phyloP scores from a whole-genome alignment of 2,113 vertebrate species.

The Echinops telfairi region DNA sequence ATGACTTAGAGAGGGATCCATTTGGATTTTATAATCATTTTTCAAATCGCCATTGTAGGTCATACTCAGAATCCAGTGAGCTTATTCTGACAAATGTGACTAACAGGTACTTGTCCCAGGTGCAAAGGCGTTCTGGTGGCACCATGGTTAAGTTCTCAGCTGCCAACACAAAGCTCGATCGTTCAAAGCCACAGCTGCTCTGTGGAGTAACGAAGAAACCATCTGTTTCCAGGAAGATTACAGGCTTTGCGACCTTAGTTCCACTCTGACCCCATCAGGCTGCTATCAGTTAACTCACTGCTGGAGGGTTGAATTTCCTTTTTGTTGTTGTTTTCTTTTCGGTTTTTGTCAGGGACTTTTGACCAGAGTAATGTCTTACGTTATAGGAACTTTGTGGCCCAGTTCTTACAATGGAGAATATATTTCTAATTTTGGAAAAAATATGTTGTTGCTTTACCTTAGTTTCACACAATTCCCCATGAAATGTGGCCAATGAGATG shows the following conservation, averaged over 20 bases:
- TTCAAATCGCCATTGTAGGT: not conserved
- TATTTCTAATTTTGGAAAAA: conserved; percentile 47
- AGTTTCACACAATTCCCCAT: conserved; percentile 14
- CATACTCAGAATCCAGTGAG: not conserved
- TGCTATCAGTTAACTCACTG: too few species aligned
- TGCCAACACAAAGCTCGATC: too few species aligned
- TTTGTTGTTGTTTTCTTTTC: too few species aligned
- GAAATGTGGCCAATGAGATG: not conserved
- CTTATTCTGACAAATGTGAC: not conserved
- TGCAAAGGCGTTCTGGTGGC: too few species aligned
- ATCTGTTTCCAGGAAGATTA: not conserved
- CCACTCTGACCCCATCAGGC: too few species aligned
- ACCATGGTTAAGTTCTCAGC: too few species aligned
- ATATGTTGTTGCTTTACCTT: not conserved
- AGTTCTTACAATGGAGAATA: not conserved
- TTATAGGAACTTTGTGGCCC: not conserved
- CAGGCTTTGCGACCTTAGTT: too few species aligned
- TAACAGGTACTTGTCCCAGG: not conserved
- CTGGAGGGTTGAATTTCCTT: too few species aligned
- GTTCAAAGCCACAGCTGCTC: not conserved
- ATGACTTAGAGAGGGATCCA: conserved; percentile 44
- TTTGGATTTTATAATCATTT: conserved; percentile 21
- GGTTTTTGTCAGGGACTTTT: not conserved
- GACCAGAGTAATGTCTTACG: not conserved
- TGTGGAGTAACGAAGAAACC: not conserved